phyloP scores from a whole-genome alignment of 1,140 invertebrate species.

The Phymastichus coffea region DNA sequence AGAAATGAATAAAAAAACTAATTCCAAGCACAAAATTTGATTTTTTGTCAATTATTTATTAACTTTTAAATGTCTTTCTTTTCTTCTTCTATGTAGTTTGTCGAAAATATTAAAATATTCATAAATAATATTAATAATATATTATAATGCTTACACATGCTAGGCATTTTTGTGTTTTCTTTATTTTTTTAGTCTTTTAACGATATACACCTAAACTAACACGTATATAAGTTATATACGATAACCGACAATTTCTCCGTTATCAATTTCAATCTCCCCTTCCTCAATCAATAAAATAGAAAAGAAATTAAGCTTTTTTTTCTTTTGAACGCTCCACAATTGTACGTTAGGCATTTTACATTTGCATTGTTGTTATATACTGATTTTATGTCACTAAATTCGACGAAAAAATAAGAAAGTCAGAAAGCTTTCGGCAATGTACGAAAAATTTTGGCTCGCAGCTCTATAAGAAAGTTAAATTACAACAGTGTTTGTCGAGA shows the following conservation, averaged over 20 bases:
- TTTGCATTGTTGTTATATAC: neutral
- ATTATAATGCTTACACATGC: constrained; percentile 41
- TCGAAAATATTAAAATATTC: constrained; percentile 49
- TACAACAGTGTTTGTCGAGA: no score
- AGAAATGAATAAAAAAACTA: no score
- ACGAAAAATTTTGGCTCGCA: no score
- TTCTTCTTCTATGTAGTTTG: constrained; percentile 40
- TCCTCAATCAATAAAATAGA: constrained; percentile 6
- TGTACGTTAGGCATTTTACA: constrained; percentile 21
- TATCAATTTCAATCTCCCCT: constrained; percentile 1
- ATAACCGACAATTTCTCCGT: constrained; percentile 19
- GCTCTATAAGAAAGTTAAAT: no score
- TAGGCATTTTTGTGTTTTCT: constrained; percentile 48
- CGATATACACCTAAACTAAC: constrained; percentile 45
- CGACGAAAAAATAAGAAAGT: no score
- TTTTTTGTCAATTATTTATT: constrained; percentile 42
- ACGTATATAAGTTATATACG: constrained; percentile 32
- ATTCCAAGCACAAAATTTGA: no score
- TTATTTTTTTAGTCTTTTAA: constrained; percentile 52
- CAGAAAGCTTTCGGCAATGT: no score
- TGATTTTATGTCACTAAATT: no score
- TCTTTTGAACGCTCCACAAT: constrained; percentile 16
- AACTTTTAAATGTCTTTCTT: constrained; percentile 42
- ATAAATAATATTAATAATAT: constrained; percentile 46
- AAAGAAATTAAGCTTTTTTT: no score